Evolutionary conservation across 2,888 invertebrate species (phyloP), one percentile per base, ranked within the genome.

Genomic region (Megalurothrips usitatus): DNA sequence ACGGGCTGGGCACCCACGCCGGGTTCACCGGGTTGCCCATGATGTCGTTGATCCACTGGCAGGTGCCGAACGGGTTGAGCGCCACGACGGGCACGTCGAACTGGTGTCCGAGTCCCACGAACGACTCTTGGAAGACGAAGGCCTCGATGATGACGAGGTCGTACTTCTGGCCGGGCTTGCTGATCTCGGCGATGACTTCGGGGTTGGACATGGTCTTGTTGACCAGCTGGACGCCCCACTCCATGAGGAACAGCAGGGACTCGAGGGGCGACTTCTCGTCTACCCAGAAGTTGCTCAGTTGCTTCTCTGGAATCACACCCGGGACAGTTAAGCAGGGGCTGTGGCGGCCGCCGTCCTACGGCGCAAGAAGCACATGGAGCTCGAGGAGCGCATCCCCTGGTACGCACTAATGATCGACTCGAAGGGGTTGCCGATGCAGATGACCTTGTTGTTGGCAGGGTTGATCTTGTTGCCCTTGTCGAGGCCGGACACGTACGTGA

Each of bases 11-110:
- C 68, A 80, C 68, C 48, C 68, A 80, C 28, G 80, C 63, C n/a
- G 80, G 80, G 47, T 80, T 80, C n/a, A 14, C 47, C 14, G 80
- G 80, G 48, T 68, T 80, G 17, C 80, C 80, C 75, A 68, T 47
- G 63, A 19, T 19, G 10, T 75, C 48, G 43, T 80, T 68, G 10
- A 68, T 43, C 14, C 68, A 17, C 10, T 34, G 23, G 8, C 43
- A 80, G 19, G 80, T 34, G 26, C 68, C 68, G 47, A 80, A 80
- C 17, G 80, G 58, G n/a, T 63, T 63, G 80, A 80, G 10, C 79
- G 79, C 79, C 43, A 82, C 26, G 78, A 80, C 79, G 48, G 79
- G 79, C 9, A 23, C 23, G 68, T 75, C 23, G 23, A 75, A 75
- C 26, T 75, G 23, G 68, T 75, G 68, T 23, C 68, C 68, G 26